phyloP scores from a whole-genome alignment of 1,140 invertebrate genomes.

The Hyposmocoma kahamanoa region DNA sequence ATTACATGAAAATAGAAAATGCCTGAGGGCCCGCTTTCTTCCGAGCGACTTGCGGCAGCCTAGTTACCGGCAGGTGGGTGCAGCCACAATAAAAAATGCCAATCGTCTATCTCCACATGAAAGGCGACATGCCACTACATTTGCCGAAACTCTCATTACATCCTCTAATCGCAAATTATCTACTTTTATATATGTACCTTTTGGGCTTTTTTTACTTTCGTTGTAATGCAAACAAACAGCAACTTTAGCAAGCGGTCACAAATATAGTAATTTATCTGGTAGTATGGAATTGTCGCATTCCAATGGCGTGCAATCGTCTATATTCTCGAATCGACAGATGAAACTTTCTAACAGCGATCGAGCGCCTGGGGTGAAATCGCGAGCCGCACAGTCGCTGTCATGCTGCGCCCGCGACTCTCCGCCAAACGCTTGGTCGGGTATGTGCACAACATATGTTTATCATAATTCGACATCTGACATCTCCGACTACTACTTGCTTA shows the following conservation, averaged over 20 bases:
- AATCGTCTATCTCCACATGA: conserved; percentile 7
- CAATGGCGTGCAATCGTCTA: conserved; percentile 13
- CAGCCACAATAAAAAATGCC: conserved; percentile 30
- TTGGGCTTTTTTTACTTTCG: background rate
- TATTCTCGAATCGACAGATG: conserved; percentile 35
- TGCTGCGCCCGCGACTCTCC: background rate
- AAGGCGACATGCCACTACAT: background rate
- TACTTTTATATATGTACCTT: background rate
- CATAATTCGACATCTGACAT: too few relatives aligned
- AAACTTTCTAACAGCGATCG: conserved; percentile 53
- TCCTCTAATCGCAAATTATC: background rate
- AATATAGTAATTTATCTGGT: too few relatives aligned
- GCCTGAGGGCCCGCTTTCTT: conserved; percentile 53
- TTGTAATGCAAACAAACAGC: background rate
- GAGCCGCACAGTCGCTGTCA: background rate
- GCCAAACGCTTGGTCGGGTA: too few relatives aligned
- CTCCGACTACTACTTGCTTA: too few relatives aligned
- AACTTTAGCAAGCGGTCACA: too few relatives aligned
- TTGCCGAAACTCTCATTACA: background rate
- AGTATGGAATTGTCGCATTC: too few relatives aligned
- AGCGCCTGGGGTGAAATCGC: conserved; percentile 54
- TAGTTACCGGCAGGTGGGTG: conserved; percentile 37
- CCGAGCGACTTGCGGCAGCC: conserved; percentile 25
- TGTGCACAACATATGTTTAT: too few relatives aligned
- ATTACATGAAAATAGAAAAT: conserved; percentile 63